phyloP scores from a whole-genome alignment of 2,797 vertebrate genomes.

The Girardinus metallicus region DNA sequence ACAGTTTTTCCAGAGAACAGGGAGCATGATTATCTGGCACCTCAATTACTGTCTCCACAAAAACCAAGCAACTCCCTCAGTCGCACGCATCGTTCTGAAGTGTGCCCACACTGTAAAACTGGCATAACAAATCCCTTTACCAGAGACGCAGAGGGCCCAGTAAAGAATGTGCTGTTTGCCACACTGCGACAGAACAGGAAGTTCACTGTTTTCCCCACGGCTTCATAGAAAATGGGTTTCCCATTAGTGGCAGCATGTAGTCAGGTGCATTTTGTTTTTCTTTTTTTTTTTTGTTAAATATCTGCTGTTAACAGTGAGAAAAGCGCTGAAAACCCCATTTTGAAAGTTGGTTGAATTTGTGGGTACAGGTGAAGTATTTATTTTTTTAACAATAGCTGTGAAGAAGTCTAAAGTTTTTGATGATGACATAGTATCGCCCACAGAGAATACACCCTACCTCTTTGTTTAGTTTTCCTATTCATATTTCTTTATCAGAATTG shows the following conservation, averaged over 20 bases:
- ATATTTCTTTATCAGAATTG: slow-evolving; percentile 20
- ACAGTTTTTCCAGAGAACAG: slow-evolving; percentile 61
- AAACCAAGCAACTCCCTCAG: slow-evolving; percentile 44
- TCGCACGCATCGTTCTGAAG: slow-evolving; percentile 53
- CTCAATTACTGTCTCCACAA: slow-evolving; percentile 62
- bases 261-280: slow-evolving; percentile 58
- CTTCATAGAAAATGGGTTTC: slow-evolving; percentile 60
- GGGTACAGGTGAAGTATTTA: background rate
- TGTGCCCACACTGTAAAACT: slow-evolving; percentile 55
- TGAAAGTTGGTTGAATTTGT: background rate
- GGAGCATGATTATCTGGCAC: slow-evolving; percentile 56
- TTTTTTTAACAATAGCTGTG: slow-evolving; percentile 4
- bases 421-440: slow-evolving; percentile 2
- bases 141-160: slow-evolving; percentile 58
- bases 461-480: slow-evolving; percentile 31
- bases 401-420: slow-evolving; percentile 3
- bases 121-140: slow-evolving; percentile 67
- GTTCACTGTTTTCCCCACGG: slow-evolving; percentile 61
- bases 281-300: slow-evolving; percentile 33
- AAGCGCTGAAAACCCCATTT: slow-evolving; percentile 10
- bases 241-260: slow-evolving; percentile 57
- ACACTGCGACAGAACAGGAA: slow-evolving; percentile 61
- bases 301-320: slow-evolving; percentile 23
- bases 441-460: slow-evolving; percentile 2
- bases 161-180: slow-evolving; percentile 70